Evolutionary conservation across 2,797 vertebrate genomes (phyloP).

Genomic region (Ataeniobius toweri): DNA sequence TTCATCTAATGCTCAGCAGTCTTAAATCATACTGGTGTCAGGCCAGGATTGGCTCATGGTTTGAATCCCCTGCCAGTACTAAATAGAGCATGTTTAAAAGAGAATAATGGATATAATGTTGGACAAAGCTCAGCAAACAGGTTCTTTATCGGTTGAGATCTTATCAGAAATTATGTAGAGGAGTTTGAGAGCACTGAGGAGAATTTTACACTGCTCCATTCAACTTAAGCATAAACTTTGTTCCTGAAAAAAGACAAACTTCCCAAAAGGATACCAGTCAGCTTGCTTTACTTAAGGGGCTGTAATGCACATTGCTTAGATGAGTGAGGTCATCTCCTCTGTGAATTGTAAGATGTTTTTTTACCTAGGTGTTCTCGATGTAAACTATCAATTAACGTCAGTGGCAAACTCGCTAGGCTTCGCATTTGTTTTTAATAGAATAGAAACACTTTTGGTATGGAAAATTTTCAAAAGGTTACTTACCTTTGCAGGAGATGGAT

Average conservation of each 20-base stretch:
- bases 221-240: background rate
- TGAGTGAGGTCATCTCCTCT: conserved; percentile 11
- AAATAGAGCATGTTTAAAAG: conserved; percentile 57
- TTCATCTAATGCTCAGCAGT: conserved; percentile 65
- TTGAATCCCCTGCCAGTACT: conserved; percentile 63
- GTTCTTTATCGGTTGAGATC: conserved; percentile 65
- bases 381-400: conserved; percentile 10
- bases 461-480: background rate
- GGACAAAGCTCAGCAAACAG: conserved; percentile 58
- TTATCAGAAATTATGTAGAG: conserved; percentile 50
- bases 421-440: conserved; percentile 6
- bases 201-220: background rate
- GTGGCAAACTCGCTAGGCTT: conserved; percentile 1
- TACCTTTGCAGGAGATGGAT: background rate
- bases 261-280: background rate
- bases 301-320: background rate
- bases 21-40: conserved; percentile 67
- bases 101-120: conserved; percentile 67
- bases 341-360: background rate
- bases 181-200: conserved; percentile 42
- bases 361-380: conserved; percentile 10
- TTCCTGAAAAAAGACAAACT: background rate
- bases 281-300: background rate
- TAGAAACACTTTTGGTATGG: background rate
- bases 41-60: conserved; percentile 67